Evolutionary conservation across 2,113 vertebrate genomes (phyloP), one percentile per base, ranked within the genome.

Genomic region (Lepus timidus): DNA sequence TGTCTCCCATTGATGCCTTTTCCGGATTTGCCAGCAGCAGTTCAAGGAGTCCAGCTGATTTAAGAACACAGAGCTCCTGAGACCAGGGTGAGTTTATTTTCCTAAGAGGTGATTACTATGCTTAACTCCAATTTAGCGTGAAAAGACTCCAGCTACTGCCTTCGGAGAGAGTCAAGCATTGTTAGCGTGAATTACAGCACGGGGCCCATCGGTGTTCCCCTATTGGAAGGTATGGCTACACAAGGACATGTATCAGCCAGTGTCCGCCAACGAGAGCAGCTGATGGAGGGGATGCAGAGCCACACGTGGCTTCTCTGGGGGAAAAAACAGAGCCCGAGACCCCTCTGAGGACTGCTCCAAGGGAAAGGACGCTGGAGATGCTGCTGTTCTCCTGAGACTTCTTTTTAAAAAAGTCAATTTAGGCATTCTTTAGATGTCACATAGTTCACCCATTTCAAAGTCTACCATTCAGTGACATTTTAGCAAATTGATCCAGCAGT

Each of bases 51-150:
- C 93, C 51, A 44, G 51, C 33, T 1, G 27, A 52, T 81, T 70
- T 84, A 68, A 92, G 92, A 95, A 85, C 85, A 76, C 67, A 88
- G 29, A 94, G 67, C 64, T 87, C 62, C 84, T 25, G 1, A 90
- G 94, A 93, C 73, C 73, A 86, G 84, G 95, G 52, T 0, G 31
- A 29, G 58, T 91, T 88, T 73, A 81, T 92, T 95, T 93, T 91
- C 70, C 87, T 94, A 85, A 87, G 13, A 88, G 85, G 52, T 82
- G 58, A 92, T 93, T 76, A 84, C 87, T 33, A 51, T 25, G 65
- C 84, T 91, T 71, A 70, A 79, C 81, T 93, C 65, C 85, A 96
- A 97, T 91, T 90, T 68, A 49, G 84, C 16, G 0, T 88, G 90
- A 95, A 95, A 92, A 68, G 92, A 49, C 79, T 73, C 71, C 1